Evolutionary conservation across 2,888 invertebrate species (phyloP), one percentile per base, ranked within the genome.

Genomic region (Allygus modestus): DNA sequence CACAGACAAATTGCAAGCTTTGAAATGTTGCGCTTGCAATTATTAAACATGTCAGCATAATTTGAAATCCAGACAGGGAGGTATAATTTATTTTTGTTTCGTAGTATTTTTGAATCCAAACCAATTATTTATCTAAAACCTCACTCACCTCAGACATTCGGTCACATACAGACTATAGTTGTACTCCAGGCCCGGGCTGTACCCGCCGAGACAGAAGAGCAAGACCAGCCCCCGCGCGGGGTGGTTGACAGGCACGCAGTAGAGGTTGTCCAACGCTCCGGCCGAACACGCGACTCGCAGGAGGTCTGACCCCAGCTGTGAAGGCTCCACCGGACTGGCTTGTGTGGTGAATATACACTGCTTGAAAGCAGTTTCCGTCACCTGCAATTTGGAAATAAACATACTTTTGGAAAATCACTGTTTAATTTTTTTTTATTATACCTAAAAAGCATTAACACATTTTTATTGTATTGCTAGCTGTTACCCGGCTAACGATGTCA

Each of bases 111-210:
- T n/a, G n/a, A n/a, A n/a, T n/a, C n/a, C n/a, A n/a, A n/a, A n/a
- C n/a, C n/a, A n/a, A n/a, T n/a, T n/a, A n/a, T n/a, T n/a, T n/a
- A n/a, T n/a, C n/a, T n/a, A n/a, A n/a, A n/a, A n/a, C n/a, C n/a
- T n/a, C n/a, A 37, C 37, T 88, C 87, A 90, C 90, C 89, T 88
- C 86, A 90, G 90, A 86, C 90, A 90, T 85, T 90, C 89, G 84
- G 89, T 88, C 69, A 90, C 89, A 73, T 58, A n/a, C 1, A 58
- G 23, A 4, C 20, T 79, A 89, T 87, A 46, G 71, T 69, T 65
- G 61, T 41, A 73, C 69, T 73, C 73, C 20, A 61, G 23, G 28
- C 61, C 75, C 20, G 54, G 37, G 58, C 15, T 75, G 83, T 54
- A 75, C 17, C 83, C 75, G 12, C 73, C 75, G 37, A 58, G 75